Base-by-base conservation (phyloP, 2,888 invertebrate genomes). In the Hartigia nigra region DNA sequence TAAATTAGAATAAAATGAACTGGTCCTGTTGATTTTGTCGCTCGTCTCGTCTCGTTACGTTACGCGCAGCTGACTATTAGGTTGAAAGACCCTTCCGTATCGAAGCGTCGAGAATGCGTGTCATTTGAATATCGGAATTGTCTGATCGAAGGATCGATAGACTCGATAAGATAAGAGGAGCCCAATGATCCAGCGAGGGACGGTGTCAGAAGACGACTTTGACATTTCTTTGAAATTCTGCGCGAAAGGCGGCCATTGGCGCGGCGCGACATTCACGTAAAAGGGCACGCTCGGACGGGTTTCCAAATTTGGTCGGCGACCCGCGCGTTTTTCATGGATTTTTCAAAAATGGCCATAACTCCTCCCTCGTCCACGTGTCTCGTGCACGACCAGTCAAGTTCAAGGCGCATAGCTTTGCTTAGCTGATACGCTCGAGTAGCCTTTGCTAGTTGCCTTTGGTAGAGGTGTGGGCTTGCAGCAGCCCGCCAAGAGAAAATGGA, bases 11-110 rank as follows among this genome's bases (percentile, higher is more conserved):
- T 90, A 84, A 87, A 85, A 89, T 90, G 88, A 87, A 85, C 84
- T 82, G 84, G 80, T 83, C 85, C 84, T 89, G 90, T 89, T 89
- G 88, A 88, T 90, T 90, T 89, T 90, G 89, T 88, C 89, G 87
- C 86, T 83, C 82, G 84, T 69, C 55, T 23, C 23, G 55, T 55
- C 23, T 9, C 55, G 55, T 55, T 55, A 55, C 55, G 23, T 14
- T 23, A 55, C 55, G 55, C 55, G 1, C 55, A 55, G 55, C 55
- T 23, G 55, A 55, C 23, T 23, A 4, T 23, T 55, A 55, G 55
- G 23, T 55, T 55, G 2, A 1, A 55, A n/a, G n/a, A 55, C 23
- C 23, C 9, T 5, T 9, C 9, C 23, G 55, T 55, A 9, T 23
- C 9, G 2, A 23, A 23, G 14, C 55, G 55, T 55, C 23, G 9